Conservation (phyloP, 2,113 vertebrate genomes). For the Edolisoma coerulescens region DNA sequence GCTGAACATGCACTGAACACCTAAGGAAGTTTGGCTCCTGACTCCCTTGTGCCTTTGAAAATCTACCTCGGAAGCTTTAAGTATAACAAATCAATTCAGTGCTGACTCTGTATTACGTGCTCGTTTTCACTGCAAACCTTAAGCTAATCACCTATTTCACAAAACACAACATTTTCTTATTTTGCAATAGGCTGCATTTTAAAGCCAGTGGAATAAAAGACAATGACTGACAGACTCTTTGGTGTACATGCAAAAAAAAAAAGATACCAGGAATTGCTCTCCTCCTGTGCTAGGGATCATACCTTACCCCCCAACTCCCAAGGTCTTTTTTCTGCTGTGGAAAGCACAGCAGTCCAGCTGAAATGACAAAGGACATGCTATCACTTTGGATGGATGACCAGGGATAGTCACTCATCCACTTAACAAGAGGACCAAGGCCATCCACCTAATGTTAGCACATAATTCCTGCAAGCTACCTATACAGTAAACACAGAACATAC, state of each 20-base stretch:
- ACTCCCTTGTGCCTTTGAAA: not conserved
- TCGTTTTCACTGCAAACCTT: not conserved
- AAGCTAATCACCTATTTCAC: not conserved
- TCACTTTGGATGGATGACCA: not conserved
- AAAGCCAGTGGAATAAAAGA: not conserved
- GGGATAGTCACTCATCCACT: not conserved
- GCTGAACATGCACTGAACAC: not conserved
- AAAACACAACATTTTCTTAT: not conserved
- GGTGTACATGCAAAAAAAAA: not conserved
- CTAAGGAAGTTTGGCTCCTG: not conserved
- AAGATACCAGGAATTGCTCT: not conserved
- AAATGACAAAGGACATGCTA: not conserved
- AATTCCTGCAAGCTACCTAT: not conserved
- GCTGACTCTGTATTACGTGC: not conserved
- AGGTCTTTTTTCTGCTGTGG: not conserved
- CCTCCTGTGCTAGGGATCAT: not conserved
- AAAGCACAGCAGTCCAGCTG: not conserved
- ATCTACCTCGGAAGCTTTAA: not conserved
- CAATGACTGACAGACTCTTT: not conserved
- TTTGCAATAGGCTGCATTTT: not conserved
- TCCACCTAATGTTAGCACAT: not conserved
- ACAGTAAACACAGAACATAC: not conserved
- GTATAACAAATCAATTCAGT: not conserved
- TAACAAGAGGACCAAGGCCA: not conserved
- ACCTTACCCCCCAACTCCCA: rapidly evolving